These are phyloP conservation scores for Holocentrus rufus DNA, from an alignment of 2,797 vertebrate genomes.

Conservation along the genomic window DNA sequence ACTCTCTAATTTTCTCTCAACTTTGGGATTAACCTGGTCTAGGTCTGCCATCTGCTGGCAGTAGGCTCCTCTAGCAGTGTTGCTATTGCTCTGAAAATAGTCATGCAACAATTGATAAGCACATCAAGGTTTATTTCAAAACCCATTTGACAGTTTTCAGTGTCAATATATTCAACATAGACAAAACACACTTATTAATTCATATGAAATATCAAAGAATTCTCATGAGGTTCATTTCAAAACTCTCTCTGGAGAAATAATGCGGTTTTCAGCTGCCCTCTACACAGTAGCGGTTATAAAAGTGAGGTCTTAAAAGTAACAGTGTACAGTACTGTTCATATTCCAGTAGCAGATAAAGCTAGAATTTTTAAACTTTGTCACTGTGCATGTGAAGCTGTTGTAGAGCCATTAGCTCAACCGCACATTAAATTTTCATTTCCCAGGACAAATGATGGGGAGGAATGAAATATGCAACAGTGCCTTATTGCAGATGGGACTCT, in stretches of 20 bases:
- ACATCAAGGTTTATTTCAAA: constrained; percentile 36
- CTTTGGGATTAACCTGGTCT: constrained; percentile 4
- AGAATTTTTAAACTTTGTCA: not conserved
- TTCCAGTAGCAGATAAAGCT: not conserved
- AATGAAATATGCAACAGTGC: not conserved
- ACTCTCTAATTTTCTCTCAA: too few species aligned
- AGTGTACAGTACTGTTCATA: not conserved
- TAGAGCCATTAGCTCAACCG: not conserved
- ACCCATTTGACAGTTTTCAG: constrained; percentile 1
- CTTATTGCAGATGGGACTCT: not conserved
- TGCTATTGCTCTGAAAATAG: not conserved
- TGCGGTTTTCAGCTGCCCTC: constrained; percentile 15
- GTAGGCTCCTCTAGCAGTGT: not conserved
- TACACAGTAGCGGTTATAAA: not conserved
- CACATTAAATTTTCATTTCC: not conserved
- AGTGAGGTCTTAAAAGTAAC: not conserved
- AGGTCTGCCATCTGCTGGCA: constrained; percentile 75
- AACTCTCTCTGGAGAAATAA: not conserved
- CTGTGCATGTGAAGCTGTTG: not conserved
- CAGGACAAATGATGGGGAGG: not conserved
- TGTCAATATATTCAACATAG: constrained; percentile 1
- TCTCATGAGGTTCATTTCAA: not conserved
- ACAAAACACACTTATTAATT: constrained; percentile 12
- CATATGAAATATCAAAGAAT: constrained; percentile 18
- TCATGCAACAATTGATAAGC: not conserved